Conservation (phyloP, 2,797 vertebrate genomes). For the Amblyopsis hoosieri region DNA sequence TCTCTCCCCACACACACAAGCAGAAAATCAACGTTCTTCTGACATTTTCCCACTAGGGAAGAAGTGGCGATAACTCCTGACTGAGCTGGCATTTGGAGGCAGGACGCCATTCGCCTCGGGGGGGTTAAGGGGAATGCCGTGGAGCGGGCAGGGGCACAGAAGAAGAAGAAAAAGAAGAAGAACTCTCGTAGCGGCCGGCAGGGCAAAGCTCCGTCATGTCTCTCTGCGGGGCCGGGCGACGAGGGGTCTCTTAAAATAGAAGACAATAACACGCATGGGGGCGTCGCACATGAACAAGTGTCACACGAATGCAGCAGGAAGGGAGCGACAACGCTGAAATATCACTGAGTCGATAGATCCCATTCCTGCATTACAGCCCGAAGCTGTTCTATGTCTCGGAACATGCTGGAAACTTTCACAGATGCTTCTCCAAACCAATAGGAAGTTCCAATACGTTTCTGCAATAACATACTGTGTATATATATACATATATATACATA, state of each 20-base stretch:
- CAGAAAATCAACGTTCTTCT: slow-evolving; percentile 74
- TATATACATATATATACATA: neutral
- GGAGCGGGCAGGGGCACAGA: slow-evolving; percentile 30
- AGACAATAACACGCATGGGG: slow-evolving; percentile 76
- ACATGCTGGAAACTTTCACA: neutral
- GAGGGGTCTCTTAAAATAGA: slow-evolving; percentile 72
- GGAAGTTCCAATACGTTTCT: neutral
- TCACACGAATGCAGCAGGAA: slow-evolving; percentile 55
- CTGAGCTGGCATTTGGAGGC: slow-evolving; percentile 73
- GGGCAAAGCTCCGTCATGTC: slow-evolving; percentile 58
- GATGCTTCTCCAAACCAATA: neutral
- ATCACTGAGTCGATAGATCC: slow-evolving; percentile 47
- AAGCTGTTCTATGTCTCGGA: neutral
- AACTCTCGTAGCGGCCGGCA: neutral
- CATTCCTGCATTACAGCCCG: slow-evolving; percentile 22
- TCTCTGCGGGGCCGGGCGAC: slow-evolving; percentile 34
- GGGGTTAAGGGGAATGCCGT: slow-evolving; percentile 53
- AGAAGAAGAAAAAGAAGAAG: slow-evolving; percentile 12
- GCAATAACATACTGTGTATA: neutral
- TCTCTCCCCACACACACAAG: slow-evolving; percentile 53
- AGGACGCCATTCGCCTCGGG: slow-evolving; percentile 58
- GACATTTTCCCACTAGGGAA: slow-evolving; percentile 69
- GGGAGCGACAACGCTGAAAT: slow-evolving; percentile 51
- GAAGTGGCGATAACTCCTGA: slow-evolving; percentile 66
- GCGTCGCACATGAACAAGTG: slow-evolving; percentile 55